Percentiles rank a stretch among this genome's conserved stretches.
Evolutionary conservation across 2,888 invertebrate species (phyloP).

Genomic region (Lingula anatina): DNA sequence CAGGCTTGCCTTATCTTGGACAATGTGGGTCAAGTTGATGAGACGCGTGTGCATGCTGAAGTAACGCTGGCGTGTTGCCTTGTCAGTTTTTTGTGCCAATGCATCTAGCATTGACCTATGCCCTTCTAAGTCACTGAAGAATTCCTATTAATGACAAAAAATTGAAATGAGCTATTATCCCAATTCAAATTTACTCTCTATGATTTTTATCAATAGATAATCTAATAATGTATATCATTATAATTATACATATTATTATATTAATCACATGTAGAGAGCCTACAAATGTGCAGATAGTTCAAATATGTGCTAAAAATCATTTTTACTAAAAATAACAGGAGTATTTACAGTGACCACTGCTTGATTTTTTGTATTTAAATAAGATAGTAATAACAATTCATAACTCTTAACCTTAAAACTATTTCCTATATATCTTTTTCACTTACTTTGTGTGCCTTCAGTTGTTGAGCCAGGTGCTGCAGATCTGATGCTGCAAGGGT

Average conservation of each 20-base stretch:
- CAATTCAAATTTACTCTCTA: neutral
- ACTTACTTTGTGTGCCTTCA: conserved; percentile 29
- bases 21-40: conserved; percentile 28
- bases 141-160: conserved; percentile 29
- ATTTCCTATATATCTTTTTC: neutral
- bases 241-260: too few species aligned
- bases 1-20: conserved; percentile 39
- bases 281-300: too few species aligned
- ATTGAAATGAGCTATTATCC: neutral
- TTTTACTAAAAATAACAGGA: neutral
- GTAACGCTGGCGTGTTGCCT: conserved; percentile 25
- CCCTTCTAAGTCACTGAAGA: conserved; percentile 44
- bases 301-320: too few species aligned
- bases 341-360: neutral
- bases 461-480: conserved; percentile 40
- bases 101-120: conserved; percentile 43
- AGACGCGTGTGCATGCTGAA: conserved; percentile 27
- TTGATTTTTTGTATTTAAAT: neutral
- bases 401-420: neutral
- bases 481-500: conserved; percentile 31
- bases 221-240: too few species aligned
- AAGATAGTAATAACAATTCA: neutral
- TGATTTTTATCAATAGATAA: too few species aligned
- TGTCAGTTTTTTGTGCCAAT: conserved; percentile 34
- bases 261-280: too few species aligned